Percentiles rank a stretch among this genome's conserved stretches.
phyloP scores from a whole-genome alignment of 2,888 invertebrate species.

The Apamea anceps region DNA sequence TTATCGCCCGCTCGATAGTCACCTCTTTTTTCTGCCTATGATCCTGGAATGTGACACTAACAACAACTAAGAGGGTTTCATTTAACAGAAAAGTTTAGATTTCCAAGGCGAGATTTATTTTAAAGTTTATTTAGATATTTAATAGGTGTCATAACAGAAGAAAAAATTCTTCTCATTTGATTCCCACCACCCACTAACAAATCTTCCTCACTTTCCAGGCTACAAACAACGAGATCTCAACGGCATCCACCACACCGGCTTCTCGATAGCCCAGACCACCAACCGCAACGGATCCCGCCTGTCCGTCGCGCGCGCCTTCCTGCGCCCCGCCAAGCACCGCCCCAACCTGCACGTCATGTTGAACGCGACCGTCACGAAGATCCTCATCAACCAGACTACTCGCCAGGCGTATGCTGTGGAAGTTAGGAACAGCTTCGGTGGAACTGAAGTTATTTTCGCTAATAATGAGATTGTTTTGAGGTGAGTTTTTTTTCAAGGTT shows the following conservation, averaged over 20 bases:
- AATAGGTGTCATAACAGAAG: neutral
- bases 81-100: neutral
- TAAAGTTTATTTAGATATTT: too few relatives aligned
- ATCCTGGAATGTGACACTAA: too few relatives aligned
- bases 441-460: slow-evolving; percentile 90
- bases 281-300: slow-evolving; percentile 96
- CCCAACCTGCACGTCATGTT: slow-evolving; percentile 95
- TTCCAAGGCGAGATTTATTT: neutral
- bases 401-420: slow-evolving; percentile 95
- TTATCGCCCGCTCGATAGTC: too few relatives aligned
- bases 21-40: too few relatives aligned
- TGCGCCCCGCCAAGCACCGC: slow-evolving; percentile 94
- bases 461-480: slow-evolving; percentile 92
- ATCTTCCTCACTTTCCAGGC: slow-evolving; percentile 82
- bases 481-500: slow-evolving; percentile 76
- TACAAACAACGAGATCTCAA: slow-evolving; percentile 95
- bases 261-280: slow-evolving; percentile 97
- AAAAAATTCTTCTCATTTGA: neutral
- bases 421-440: slow-evolving; percentile 90
- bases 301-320: slow-evolving; percentile 95
- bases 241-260: slow-evolving; percentile 95
- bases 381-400: slow-evolving; percentile 93
- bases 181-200: neutral
- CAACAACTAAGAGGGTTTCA: too few relatives aligned
- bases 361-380: slow-evolving; percentile 94